Base-by-base conservation (phyloP, 1,140 invertebrate species). In the Sesamia nonagrioides region DNA sequence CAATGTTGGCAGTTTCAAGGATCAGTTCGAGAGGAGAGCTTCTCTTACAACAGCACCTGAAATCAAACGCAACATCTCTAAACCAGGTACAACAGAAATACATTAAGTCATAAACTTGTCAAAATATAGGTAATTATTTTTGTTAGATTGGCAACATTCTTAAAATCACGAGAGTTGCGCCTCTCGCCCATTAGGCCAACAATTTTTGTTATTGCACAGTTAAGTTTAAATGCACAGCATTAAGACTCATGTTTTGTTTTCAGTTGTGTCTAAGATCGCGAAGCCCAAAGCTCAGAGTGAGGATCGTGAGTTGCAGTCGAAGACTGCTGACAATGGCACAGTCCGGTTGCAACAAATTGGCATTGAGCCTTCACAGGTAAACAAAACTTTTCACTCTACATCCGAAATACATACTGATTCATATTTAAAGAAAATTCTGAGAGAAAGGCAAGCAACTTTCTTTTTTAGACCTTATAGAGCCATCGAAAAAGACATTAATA, bases 1-100 rank as follows among this genome's bases (percentile, higher is more conserved):
- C 13, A 97, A 97, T 88, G 97, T 98, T 2, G 97, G 97, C 74
- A 98, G 97, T 87, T 97, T 97, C 72, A 98, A 98, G 84, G 97
- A 97, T 82, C 97, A 97, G 83, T 98, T 98, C 89, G 98, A 98
- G 86, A 95, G 97, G 37, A 97, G 97, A 94, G 97, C 96, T 35
- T 97, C 96, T 82, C 95, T 96, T 45, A 97, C 96, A 86, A 56
- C 94, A 86, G 13, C 95, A 86, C 77, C 91, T 83, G 78, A 95
- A 79, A 74, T 94, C 42, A 94, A 94, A 74, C 86, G 91, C 11
- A 91, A 88, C 61, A 78, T 90, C 8, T 83, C 91, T 61, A 94
- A 94, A 80, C 91, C 93, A 76, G 91, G 93, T 92, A 81, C 27
- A 27, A 27, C 3, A 27, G 1, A 27, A 27, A 27, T n/a, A n/a